Base-by-base conservation (phyloP, 2,797 vertebrate species). In the Xenopus petersii region DNA sequence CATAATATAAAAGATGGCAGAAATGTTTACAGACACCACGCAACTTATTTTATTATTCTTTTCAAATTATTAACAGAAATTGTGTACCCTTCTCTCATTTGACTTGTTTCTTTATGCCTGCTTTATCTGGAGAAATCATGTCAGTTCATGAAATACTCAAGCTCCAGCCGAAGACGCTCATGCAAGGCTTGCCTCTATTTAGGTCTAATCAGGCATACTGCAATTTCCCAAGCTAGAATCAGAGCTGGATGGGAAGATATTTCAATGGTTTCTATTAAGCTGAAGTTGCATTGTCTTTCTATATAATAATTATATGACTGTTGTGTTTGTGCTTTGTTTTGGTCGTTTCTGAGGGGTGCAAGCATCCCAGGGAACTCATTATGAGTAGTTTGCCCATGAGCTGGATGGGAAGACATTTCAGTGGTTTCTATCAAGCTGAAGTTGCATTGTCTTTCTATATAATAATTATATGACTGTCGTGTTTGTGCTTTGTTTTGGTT, bases 201-300 rank as follows among this genome's bases (percentile, higher is more conserved):
- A 85, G 84, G 89, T 86, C 85, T 91, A 92, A 93, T 93, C 86
- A 80, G 88, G 86, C 86, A 13, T 91, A 85, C 86, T 87, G 86
- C 86, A 87, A 90, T 82, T 90, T 90, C 82, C 89, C 81, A 86
- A 81, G 87, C 91, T 90, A 82, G 84, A 91, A 89, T 86, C 86
- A 87, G 90, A 6, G 88, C 87, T 67, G 84, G 86, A 79, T 85
- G 81, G 80, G 84, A 92, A 88, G 87, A 90, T 90, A 87, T 91
- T 91, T 85, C 82, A 82, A 58, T 88, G 49, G 3, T 51, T 51
- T 12, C 15, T 51, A 12, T 51, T 10, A 51, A 51, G 49, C 6
- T 9, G 15, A 51, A 51, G 10, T 12, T 51, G 49, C 10, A 15
- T 51, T 51, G 49, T 51, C 36, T 42, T 42, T 42, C 5, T 6